Base-by-base conservation (phyloP, 1,140 invertebrate genomes). In the Drosophila tropicalis region DNA sequence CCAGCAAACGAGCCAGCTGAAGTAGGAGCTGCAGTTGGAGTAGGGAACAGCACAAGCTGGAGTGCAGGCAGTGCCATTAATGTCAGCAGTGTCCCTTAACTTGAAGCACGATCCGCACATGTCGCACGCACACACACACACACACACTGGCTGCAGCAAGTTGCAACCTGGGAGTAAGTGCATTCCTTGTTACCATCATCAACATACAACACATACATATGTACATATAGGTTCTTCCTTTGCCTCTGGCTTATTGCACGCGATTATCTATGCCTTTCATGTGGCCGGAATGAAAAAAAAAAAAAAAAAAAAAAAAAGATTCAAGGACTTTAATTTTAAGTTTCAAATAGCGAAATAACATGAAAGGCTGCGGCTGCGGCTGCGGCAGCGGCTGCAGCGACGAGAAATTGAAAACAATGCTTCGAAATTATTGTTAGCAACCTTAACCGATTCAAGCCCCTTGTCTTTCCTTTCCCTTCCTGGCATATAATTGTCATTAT, bases 311-410 rank as follows among this genome's bases (percentile, higher is more conserved):
- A 29, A 29, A 19, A 51, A 17, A 39, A 7, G 60, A 25, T 22
- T 62, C 67, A 60, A 51, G 44, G 41, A 51, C 71, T 83, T 83
- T 67, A 79, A 79, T 72, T 71, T 68, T 19, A 47, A 70, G 65
- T 36, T 29, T 54, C 62, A 19, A 76, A 77, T 58, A 74, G 70
- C 47, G 51, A 75, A 72, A 73, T 62, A 73, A 62, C 57, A 73
- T 47, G 62, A 66, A 72, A 65, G 55, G 56, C 17, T 36, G 25
- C 44, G 44, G 44, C 15, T 0, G 13, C 13, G 55, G 56, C 17
- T 36, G 25, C 44, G 44, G 44, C 15, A 0, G 13, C 13, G 5
- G 34, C 34, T 36, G 9, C 36, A 15, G 13, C 34, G 9, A 29
- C 25, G 7, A 57, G 5, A 22, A 39, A 36, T 10, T 17, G 19